Evolutionary conservation across 2,113 vertebrate genomes (phyloP).

Genomic region (Crocuta crocuta): DNA sequence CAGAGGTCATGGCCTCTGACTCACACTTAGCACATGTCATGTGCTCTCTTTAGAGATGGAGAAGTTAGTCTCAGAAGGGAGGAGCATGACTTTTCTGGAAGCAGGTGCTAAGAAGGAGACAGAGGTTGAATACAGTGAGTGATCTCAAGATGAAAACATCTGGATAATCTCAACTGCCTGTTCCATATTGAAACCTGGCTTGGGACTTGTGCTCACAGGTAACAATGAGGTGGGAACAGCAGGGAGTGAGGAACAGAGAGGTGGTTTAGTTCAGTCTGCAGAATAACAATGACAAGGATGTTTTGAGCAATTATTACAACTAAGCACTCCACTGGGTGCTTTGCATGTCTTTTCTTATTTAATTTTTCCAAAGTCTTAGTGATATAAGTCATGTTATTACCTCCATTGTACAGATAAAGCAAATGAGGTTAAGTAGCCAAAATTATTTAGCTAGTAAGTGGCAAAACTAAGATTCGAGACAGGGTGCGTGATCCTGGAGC

Average conservation of each 20-base stretch:
- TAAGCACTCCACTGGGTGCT: background rate
- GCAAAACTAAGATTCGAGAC: background rate
- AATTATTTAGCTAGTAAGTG: background rate
- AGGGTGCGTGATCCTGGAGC: background rate
- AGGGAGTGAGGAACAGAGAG: background rate
- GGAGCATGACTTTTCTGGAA: background rate
- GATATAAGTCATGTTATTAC: background rate
- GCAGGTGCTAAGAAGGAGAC: background rate
- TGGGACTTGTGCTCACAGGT: background rate
- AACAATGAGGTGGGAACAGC: no score
- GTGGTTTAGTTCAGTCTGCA: background rate
- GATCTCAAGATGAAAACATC: background rate
- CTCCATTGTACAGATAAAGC: background rate
- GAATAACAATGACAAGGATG: background rate
- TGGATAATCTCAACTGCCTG: background rate
- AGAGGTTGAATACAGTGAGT: background rate
- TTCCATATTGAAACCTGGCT: background rate
- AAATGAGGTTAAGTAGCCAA: background rate
- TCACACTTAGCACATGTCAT: background rate
- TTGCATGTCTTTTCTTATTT: background rate
- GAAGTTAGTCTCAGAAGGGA: background rate
- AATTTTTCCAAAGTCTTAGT: background rate
- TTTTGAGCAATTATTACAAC: background rate
- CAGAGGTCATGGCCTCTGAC: rapidly evolving
- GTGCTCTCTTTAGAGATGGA: background rate